Evolutionary conservation across 2,113 vertebrate genomes (phyloP).

Genomic region (cat (Felis catus)): DNA sequence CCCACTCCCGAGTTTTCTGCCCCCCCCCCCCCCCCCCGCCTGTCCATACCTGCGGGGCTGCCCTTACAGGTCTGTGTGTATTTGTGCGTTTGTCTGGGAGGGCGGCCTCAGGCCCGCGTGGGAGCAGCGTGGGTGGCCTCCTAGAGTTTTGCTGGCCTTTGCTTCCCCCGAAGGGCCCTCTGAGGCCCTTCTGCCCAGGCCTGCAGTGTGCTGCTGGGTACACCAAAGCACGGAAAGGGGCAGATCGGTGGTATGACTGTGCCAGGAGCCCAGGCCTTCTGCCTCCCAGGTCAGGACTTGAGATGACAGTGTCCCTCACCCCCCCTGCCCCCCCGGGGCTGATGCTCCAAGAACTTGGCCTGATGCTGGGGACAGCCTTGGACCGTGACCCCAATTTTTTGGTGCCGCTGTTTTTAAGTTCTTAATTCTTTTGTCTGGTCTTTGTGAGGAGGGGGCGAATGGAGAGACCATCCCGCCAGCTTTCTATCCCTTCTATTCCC

Average conservation of each 20-base stretch:
- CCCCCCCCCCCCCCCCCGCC: background rate
- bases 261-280: background rate
- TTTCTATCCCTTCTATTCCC: background rate
- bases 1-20: background rate
- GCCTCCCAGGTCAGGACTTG: background rate
- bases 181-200: background rate
- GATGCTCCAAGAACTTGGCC: background rate
- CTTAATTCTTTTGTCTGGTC: background rate
- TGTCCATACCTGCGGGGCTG: background rate
- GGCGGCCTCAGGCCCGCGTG: background rate
- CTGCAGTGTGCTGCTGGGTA: background rate
- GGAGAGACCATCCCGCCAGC: background rate
- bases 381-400: background rate
- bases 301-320: background rate
- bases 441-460: background rate
- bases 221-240: background rate
- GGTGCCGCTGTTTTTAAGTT: background rate
- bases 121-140: background rate
- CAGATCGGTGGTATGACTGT: background rate
- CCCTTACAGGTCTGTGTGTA: background rate
- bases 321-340: fast-evolving
- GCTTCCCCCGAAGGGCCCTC: background rate
- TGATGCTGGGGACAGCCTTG: background rate
- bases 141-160: background rate
- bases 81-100: background rate